Percentiles rank a stretch among this genome's conserved stretches.
phyloP scores from a whole-genome alignment of 2,888 invertebrate species.

The Morinoia aosen region DNA sequence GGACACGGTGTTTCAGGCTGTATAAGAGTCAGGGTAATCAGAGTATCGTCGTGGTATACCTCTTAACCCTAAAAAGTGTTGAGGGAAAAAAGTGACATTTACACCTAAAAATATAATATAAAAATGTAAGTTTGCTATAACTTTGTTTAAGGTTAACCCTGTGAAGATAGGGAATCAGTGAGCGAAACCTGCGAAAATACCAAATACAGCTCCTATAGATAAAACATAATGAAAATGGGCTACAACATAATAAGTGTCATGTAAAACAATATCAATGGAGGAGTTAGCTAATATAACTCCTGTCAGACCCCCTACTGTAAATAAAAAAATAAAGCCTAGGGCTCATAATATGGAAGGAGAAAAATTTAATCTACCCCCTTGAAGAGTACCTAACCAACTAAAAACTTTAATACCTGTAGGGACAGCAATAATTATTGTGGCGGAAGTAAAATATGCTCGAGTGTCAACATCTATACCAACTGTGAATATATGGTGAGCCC shows the following conservation, averaged over 20 bases:
- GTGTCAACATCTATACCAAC: slow-evolving; percentile 87
- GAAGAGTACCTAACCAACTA: slow-evolving; percentile 81
- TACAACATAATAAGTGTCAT: slow-evolving; percentile 89
- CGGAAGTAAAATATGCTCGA: slow-evolving; percentile 86
- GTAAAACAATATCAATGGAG: slow-evolving; percentile 82
- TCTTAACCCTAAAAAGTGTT: slow-evolving; percentile 81
- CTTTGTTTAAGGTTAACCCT: slow-evolving; percentile 77
- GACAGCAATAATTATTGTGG: slow-evolving; percentile 88
- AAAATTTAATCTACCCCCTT: slow-evolving; percentile 78
- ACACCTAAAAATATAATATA: slow-evolving; percentile 82
- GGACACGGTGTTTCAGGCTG: slow-evolving; percentile 79
- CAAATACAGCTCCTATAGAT: slow-evolving; percentile 85
- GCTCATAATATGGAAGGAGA: slow-evolving; percentile 78
- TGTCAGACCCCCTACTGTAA: slow-evolving; percentile 82
- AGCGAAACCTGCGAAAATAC: slow-evolving; percentile 82
- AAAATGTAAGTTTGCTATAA: slow-evolving; percentile 80
- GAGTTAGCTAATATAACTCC: slow-evolving; percentile 79
- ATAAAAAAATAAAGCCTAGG: slow-evolving; percentile 84
- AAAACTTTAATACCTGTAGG: slow-evolving; percentile 89
- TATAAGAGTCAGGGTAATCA: slow-evolving; percentile 80
- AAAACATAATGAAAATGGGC: slow-evolving; percentile 87
- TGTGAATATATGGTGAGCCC: slow-evolving; percentile 89
- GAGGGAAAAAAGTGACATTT: slow-evolving; percentile 85
- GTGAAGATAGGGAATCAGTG: slow-evolving; percentile 82
- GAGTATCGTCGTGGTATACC: slow-evolving; percentile 85